Evolutionary conservation across 2,797 vertebrate species (phyloP).

Genomic region (Peromyscus melanophrys): DNA sequence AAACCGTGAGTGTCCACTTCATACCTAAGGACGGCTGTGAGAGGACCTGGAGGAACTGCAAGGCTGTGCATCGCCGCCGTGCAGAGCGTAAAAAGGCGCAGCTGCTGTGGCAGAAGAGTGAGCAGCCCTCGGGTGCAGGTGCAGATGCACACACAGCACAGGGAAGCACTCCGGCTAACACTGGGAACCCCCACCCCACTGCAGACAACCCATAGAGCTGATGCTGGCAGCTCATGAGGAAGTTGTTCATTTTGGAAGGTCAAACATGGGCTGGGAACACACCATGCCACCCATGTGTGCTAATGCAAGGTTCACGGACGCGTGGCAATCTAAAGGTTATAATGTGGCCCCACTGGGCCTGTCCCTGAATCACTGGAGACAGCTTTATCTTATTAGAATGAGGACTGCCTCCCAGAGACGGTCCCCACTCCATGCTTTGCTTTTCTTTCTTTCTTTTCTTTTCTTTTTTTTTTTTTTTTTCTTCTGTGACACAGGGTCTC

Average conservation of each 20-base stretch:
- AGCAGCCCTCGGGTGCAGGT: rapidly evolving
- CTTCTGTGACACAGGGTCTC: too few relatives aligned
- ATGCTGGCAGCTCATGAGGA: background rate
- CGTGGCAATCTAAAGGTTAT: background rate
- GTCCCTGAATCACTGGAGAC: background rate
- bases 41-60: background rate
- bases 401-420: background rate
- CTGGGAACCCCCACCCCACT: too few relatives aligned
- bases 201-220: background rate
- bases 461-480: too few relatives aligned
- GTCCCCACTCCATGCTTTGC: background rate
- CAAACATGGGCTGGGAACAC: background rate
- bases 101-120: background rate
- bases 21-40: background rate
- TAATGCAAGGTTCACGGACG: background rate
- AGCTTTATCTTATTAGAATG: conserved; percentile 50
- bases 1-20: background rate
- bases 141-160: background rate
- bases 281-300: background rate
- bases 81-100: background rate
- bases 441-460: too few relatives aligned
- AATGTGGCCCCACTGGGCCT: background rate
- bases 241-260: background rate
- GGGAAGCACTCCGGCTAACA: background rate
- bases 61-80: too few relatives aligned